Evolutionary conservation across 2,113 vertebrate genomes (phyloP).

Genomic region (Calyptomena viridis): DNA sequence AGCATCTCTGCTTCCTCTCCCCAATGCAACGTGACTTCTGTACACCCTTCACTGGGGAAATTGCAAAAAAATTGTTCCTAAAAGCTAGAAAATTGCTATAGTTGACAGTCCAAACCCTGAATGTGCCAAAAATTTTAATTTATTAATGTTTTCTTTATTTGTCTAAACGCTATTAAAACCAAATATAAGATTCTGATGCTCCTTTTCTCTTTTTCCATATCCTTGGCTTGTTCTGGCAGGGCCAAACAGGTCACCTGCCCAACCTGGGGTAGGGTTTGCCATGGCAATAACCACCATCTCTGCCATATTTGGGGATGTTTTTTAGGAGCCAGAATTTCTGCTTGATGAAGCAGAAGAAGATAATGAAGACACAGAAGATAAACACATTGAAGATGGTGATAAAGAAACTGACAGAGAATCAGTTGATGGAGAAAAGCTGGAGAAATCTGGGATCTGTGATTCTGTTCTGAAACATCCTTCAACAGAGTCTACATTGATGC

Average conservation of each 20-base stretch:
- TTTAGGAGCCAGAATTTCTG: constrained; percentile 81
- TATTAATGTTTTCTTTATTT: background rate
- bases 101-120: background rate
- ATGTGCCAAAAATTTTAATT: background rate
- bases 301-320: background rate
- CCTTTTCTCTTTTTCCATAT: background rate
- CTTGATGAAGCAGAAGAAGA: constrained; percentile 73
- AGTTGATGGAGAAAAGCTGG: constrained; percentile 66
- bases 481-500: constrained; percentile 85
- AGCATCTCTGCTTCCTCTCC: background rate
- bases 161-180: background rate
- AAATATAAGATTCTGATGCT: background rate
- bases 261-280: background rate
- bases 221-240: background rate
- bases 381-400: constrained; percentile 42
- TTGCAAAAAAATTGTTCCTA: background rate
- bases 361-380: constrained; percentile 73
- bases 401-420: constrained; percentile 70
- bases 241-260: background rate
- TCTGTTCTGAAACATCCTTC: constrained; percentile 70
- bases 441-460: constrained; percentile 50
- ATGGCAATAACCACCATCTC: background rate
- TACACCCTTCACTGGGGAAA: background rate
- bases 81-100: background rate
- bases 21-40: background rate